These are phyloP conservation scores for Cyprinodon variegatus DNA, from an alignment of 2,113 vertebrate species.

Conservation along the genomic window DNA sequence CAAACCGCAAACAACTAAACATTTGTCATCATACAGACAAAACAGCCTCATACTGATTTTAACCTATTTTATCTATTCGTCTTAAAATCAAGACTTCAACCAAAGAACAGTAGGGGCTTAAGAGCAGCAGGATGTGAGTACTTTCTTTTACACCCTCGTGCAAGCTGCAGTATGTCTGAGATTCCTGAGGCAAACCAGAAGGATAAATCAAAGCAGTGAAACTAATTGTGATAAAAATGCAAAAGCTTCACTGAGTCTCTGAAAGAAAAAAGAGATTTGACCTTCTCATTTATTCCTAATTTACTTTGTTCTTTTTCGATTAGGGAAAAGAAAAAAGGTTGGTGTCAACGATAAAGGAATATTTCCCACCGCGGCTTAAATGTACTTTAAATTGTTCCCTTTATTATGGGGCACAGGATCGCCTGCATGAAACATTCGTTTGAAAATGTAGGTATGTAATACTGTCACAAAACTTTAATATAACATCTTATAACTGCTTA, in stretches of 20 bases:
- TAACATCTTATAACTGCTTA: not conserved
- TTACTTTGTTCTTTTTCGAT: not conserved
- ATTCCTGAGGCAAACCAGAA: slow-evolving; percentile 9
- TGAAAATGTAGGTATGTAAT: not conserved
- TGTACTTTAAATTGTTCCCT: not conserved
- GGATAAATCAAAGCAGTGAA: slow-evolving; percentile 4
- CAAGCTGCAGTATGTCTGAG: slow-evolving; percentile 5
- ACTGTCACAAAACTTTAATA: not conserved
- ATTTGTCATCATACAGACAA: not conserved
- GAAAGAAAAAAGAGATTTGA: slow-evolving; percentile 2
- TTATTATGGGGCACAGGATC: not conserved
- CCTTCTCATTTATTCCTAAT: slow-evolving; percentile 2
- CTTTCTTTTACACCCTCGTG: slow-evolving; percentile 1
- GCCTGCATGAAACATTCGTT: not conserved
- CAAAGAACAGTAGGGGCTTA: not conserved
- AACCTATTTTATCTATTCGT: not conserved
- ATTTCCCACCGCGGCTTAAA: not conserved
- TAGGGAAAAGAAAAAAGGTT: not conserved
- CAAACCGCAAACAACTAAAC: not conserved
- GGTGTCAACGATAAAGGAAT: not conserved
- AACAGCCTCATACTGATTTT: not conserved
- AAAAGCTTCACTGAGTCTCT: not conserved
- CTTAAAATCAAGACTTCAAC: too few relatives aligned
- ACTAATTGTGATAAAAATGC: slow-evolving; percentile 25
- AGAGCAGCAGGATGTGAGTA: slow-evolving; percentile 10